Evolutionary conservation across 2,113 vertebrate species (phyloP).

Genomic region (Aegotheles bennettii): DNA sequence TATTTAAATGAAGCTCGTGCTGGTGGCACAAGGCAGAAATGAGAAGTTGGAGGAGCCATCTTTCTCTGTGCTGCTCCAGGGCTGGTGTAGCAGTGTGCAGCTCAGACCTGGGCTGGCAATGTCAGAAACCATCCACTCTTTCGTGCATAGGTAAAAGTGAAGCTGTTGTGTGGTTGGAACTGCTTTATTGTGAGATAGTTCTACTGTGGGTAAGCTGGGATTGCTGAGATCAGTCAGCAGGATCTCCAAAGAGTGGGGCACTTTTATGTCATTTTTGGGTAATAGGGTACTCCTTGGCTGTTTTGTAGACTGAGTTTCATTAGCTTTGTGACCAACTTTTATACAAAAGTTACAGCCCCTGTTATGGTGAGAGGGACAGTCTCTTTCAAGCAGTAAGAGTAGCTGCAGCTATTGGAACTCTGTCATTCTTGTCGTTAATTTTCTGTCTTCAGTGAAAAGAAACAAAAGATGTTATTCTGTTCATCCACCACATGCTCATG

Average conservation of each 20-base stretch:
- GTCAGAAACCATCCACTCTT: not conserved
- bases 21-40: not conserved
- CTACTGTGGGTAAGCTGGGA: not conserved
- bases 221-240: not conserved
- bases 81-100: rapidly evolving
- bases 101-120: not conserved
- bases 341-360: not conserved
- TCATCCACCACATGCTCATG: not conserved
- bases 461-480: not conserved
- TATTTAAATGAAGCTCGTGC: not conserved
- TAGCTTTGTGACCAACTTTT: not conserved
- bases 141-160: not conserved
- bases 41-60: not conserved
- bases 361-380: not conserved
- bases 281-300: not conserved
- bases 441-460: not conserved
- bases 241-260: not conserved
- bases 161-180: not conserved
- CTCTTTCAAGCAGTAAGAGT: not conserved
- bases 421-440: not conserved
- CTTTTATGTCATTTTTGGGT: not conserved
- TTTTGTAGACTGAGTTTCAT: not conserved
- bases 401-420: not conserved
- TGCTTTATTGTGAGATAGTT: not conserved
- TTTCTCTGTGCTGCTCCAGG: not conserved